Base-by-base conservation (phyloP, 2,888 invertebrate genomes). In the Trachelus tabidus region DNA sequence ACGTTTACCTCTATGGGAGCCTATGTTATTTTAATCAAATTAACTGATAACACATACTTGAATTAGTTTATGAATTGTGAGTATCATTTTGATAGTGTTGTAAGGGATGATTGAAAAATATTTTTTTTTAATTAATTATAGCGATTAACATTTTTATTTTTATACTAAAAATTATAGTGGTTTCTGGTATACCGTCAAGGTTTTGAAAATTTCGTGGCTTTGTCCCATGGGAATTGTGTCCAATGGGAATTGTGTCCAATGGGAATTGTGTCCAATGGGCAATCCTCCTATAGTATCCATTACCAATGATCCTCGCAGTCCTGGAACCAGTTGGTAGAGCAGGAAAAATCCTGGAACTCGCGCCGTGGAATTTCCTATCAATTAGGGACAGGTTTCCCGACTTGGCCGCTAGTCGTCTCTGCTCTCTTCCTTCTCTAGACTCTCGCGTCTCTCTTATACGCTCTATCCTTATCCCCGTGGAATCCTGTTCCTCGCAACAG, bases 371-470 rank as follows among this genome's bases (percentile, higher is more conserved):
- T 90, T 89, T 89, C 88, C 90, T 89, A 90, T 90, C 90, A 90
- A 90, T 90, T 90, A 90, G 87, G 88, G 90, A 90, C 90, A 90
- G 90, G 89, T 90, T 90, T 90, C 85, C 87, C 83, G 79, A 85
- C 31, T 30, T 33, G 71, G 33, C 71, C 31, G 71, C 71, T 75
- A 73, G 77, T 78, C 78, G 78, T 77, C 76, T 79, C 79, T 37
- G 15, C 37, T 73, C 68, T 77, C 79, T 77, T 77, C 75, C 73
- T 76, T 79, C 68, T 80, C 79, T 68, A 73, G 34, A 56, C 56
- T 56, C 56, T 56, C 56, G 56, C 9, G 23, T 23, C 9, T 56
- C 76, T 77, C 76, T 74, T 75, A 34, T 76, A 68, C 69, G 34
- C 68, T 80, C 78, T 81, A 31, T 71, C 82, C 84, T 83, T 82